Conservation (phyloP, 2,888 invertebrate genomes). For the Nemotelus pantherinus region DNA sequence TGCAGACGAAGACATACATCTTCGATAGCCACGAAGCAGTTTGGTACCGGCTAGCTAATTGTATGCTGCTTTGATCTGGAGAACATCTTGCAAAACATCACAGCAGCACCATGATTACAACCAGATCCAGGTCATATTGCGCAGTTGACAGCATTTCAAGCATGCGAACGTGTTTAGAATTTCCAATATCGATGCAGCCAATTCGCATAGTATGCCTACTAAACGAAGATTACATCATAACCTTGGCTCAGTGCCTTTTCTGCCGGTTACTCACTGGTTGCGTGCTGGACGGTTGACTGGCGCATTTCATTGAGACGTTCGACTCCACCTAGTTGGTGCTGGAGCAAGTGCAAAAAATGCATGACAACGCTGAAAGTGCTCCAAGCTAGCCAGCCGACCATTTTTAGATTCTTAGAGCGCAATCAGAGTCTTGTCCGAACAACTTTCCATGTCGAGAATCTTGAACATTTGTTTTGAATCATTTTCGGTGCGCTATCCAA, state of each 20-base stretch:
- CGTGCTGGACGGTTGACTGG: not conserved
- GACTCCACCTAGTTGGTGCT: not conserved
- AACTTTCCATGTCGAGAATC: slow-evolving; percentile 28
- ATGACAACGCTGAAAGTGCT: not conserved
- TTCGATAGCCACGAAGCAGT: slow-evolving; percentile 20
- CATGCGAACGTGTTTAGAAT: slow-evolving; percentile 23
- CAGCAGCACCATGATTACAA: not conserved
- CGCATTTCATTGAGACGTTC: slow-evolving; percentile 28
- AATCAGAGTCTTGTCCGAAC: slow-evolving; percentile 15
- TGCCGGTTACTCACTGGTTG: not conserved
- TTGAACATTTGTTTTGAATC: slow-evolving; percentile 23
- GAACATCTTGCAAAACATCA: not conserved
- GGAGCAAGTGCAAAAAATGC: too few relatives aligned
- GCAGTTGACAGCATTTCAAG: slow-evolving; percentile 36
- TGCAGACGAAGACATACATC: slow-evolving; percentile 45
- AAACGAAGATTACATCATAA: slow-evolving; percentile 36
- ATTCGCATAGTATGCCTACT: not conserved
- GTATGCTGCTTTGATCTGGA: not conserved
- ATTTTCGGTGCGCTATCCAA: not conserved
- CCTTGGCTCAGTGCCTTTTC: slow-evolving; percentile 39
- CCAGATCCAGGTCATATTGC: slow-evolving; percentile 30
- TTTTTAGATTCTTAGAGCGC: not conserved
- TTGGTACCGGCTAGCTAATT: too few relatives aligned
- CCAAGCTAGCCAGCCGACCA: not conserved
- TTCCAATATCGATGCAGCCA: not conserved